These are phyloP conservation scores for Petrophora chlorosata DNA, from an alignment of 2,888 invertebrate genomes.

Conservation along the genomic window DNA sequence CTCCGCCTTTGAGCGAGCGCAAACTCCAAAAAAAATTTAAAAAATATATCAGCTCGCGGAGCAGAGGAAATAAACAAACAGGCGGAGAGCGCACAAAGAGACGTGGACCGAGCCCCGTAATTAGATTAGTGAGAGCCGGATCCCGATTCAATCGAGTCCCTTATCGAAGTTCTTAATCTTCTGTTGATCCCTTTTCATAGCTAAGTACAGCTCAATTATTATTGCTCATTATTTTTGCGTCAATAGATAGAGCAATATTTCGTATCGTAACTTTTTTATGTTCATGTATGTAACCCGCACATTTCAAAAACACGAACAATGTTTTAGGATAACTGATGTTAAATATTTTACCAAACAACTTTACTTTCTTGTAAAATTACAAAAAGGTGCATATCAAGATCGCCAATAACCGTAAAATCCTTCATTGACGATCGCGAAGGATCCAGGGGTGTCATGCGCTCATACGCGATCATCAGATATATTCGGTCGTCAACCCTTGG, in stretches of 20 bases:
- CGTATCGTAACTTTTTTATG: no score
- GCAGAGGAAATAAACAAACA: slow-evolving; percentile 66
- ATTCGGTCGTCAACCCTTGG: slow-evolving; percentile 49
- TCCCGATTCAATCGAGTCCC: slow-evolving; percentile 48
- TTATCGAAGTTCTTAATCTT: slow-evolving; percentile 55
- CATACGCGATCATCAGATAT: slow-evolving; percentile 43
- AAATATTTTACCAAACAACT: no score
- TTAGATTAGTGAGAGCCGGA: slow-evolving; percentile 67
- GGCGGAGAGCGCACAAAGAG: slow-evolving; percentile 56
- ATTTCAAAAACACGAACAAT: no score
- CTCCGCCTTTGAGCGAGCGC: slow-evolving; percentile 74
- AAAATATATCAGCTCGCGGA: slow-evolving; percentile 62
- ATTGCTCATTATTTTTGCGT: slow-evolving; percentile 7
- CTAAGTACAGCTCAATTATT: not conserved
- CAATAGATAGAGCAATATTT: no score
- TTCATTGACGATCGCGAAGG: slow-evolving; percentile 21
- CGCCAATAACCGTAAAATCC: slow-evolving; percentile 22
- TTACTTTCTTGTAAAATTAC: slow-evolving; percentile 18
- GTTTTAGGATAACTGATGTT: no score
- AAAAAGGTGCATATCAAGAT: slow-evolving; percentile 25
- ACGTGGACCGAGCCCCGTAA: slow-evolving; percentile 55
- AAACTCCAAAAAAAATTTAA: slow-evolving; percentile 64
- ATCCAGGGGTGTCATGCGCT: slow-evolving; percentile 26
- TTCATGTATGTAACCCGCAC: no score
- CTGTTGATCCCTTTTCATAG: slow-evolving; percentile 44